These are phyloP conservation scores for Trachelus troglodyta DNA, from an alignment of 2,888 invertebrate genomes.

Conservation along the genomic window DNA sequence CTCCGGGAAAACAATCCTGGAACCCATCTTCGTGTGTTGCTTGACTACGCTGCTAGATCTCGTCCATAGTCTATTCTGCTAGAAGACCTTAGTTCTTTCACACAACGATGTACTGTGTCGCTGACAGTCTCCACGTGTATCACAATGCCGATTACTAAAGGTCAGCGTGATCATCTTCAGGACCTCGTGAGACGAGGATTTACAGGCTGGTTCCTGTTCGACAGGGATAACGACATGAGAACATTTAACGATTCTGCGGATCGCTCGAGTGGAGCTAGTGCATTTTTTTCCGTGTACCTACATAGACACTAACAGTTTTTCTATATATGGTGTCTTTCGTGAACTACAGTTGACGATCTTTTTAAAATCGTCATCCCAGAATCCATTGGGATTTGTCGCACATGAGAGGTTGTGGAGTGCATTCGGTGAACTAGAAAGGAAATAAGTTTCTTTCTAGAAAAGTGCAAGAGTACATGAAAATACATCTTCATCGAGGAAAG, in stretches of 20 bases:
- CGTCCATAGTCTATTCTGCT: neutral
- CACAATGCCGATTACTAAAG: neutral
- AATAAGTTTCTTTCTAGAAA: neutral
- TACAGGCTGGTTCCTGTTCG: neutral
- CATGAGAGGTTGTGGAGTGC: neutral
- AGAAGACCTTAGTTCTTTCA: neutral
- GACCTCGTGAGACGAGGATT: neutral
- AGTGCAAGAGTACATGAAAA: neutral
- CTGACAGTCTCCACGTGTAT: neutral
- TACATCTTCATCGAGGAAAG: neutral
- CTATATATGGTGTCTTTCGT: neutral
- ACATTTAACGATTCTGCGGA: neutral
- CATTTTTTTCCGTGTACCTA: neutral
- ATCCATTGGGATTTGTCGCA: neutral
- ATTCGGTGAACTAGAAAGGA: neutral
- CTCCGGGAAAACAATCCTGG: neutral
- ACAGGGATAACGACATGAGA: neutral
- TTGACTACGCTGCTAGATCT: neutral
- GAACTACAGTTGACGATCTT: neutral
- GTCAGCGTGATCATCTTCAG: neutral
- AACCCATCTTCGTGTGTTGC: neutral
- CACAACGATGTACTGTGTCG: neutral
- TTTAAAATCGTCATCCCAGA: neutral
- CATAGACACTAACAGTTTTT: neutral
- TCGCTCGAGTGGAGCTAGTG: neutral